phyloP scores from a whole-genome alignment of 2,888 invertebrate genomes.

The Prionchulus punctatus region DNA sequence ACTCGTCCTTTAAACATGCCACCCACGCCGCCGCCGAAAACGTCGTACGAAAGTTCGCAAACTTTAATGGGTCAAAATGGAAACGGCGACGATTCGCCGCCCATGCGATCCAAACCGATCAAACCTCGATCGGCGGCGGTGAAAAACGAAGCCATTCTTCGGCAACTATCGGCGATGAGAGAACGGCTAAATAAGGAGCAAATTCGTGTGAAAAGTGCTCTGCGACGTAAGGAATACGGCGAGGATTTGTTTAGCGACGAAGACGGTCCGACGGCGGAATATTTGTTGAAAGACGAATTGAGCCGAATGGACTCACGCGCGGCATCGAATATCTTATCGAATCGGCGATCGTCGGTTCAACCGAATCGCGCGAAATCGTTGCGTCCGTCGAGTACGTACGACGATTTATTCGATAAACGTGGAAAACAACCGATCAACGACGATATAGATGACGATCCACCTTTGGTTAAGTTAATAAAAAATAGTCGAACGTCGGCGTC shows the following conservation, averaged over 20 bases:
- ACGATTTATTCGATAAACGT: too few species aligned
- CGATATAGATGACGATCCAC: neutral
- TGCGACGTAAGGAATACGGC: slow-evolving; percentile 1
- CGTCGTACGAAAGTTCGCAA: neutral
- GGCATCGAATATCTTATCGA: neutral
- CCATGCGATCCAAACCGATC: neutral
- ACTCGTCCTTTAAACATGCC: too few species aligned
- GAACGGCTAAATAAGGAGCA: slow-evolving; percentile 6
- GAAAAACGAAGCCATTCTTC: neutral
- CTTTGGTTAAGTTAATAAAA: neutral
- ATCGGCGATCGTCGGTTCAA: too few species aligned
- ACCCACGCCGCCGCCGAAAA: neutral
- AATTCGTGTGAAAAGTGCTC: neutral
- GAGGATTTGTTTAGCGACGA: neutral
- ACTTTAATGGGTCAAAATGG: neutral
- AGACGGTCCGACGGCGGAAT: too few species aligned
- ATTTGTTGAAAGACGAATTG: too few species aligned
- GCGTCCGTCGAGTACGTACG: neutral
- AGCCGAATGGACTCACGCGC: neutral
- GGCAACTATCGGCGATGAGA: slow-evolving; percentile 6
- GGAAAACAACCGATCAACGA: too few species aligned
- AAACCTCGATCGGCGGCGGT: neutral
- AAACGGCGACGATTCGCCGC: neutral
- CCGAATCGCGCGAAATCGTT: too few species aligned
- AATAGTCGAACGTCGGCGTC: neutral